These are phyloP conservation scores for Doryteuthis pealeii DNA, from an alignment of 1,140 invertebrate species.

Conservation along the genomic window DNA sequence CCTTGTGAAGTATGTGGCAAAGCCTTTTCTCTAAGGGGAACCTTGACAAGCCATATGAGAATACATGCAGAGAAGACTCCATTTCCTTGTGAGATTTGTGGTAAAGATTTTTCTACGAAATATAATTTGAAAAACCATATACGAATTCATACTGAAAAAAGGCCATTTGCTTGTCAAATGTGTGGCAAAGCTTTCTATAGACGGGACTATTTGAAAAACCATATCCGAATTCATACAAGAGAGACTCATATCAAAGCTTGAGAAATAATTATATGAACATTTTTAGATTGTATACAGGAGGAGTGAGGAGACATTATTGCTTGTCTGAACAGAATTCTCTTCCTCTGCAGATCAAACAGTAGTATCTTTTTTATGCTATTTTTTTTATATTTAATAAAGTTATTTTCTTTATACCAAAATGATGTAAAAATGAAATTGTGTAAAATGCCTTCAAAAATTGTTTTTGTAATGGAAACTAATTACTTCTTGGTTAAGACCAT, in stretches of 20 bases:
- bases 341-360: too few species aligned
- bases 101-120: not conserved
- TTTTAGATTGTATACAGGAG: too few species aligned
- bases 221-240: not conserved
- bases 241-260: not conserved
- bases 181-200: not conserved
- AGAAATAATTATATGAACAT: too few species aligned
- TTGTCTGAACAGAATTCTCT: too few species aligned
- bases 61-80: not conserved
- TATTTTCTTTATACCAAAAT: too few species aligned
- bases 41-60: not conserved
- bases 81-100: not conserved
- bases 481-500: too few species aligned
- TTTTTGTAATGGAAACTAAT: too few species aligned
- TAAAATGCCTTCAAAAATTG: too few species aligned
- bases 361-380: too few species aligned
- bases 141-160: conserved; percentile 5
- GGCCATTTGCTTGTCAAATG: not conserved
- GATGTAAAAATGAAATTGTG: too few species aligned
- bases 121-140: not conserved
- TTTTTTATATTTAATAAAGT: too few species aligned
- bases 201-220: not conserved
- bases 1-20: not conserved
- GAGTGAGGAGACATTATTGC: too few species aligned
- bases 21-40: not conserved